Evolutionary conservation across 1,140 invertebrate genomes (phyloP).

Genomic region (Sminthurides bifidus): DNA sequence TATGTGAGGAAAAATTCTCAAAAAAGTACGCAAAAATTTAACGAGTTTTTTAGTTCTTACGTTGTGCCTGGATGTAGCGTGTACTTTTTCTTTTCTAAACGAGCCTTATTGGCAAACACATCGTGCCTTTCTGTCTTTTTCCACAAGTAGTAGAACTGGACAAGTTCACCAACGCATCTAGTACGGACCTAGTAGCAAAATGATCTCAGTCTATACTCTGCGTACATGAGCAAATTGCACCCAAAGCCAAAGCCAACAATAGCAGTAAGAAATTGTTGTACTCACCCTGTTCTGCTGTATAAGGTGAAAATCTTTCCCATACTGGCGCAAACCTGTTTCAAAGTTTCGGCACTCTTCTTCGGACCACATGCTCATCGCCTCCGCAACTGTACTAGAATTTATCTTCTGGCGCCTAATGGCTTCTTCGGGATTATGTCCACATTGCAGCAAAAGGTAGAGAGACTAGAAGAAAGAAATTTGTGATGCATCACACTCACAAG

Average conservation of each 20-base stretch:
- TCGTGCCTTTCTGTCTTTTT: slow-evolving; percentile 97
- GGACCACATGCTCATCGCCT: slow-evolving; percentile 80
- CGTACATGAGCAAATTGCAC: neutral
- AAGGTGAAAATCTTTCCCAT: slow-evolving; percentile 91
- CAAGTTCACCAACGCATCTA: slow-evolving; percentile 87
- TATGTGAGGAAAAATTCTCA: neutral
- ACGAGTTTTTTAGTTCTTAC: slow-evolving; percentile 35
- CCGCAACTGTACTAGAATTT: slow-evolving; percentile 47
- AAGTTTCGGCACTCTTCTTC: slow-evolving; percentile 96
- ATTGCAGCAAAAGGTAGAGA: slow-evolving; percentile 79
- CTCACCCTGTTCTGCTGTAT: slow-evolving; percentile 85
- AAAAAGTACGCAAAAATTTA: neutral
- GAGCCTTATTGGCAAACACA: slow-evolving; percentile 69
- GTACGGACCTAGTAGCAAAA: slow-evolving; percentile 55
- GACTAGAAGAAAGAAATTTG: slow-evolving; percentile 47
- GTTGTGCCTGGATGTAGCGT: slow-evolving; percentile 64
- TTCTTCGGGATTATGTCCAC: slow-evolving; percentile 87
- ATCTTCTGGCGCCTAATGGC: slow-evolving; percentile 71
- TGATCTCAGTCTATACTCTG: neutral
- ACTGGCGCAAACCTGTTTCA: slow-evolving; percentile 80
- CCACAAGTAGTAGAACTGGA: slow-evolving; percentile 98
- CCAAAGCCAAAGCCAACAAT: neutral
- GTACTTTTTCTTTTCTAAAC: slow-evolving; percentile 78
- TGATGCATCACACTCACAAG: too few species aligned
- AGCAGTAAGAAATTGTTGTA: slow-evolving; percentile 4